Conservation (phyloP, 2,113 vertebrate genomes). For the Lepus americanus region DNA sequence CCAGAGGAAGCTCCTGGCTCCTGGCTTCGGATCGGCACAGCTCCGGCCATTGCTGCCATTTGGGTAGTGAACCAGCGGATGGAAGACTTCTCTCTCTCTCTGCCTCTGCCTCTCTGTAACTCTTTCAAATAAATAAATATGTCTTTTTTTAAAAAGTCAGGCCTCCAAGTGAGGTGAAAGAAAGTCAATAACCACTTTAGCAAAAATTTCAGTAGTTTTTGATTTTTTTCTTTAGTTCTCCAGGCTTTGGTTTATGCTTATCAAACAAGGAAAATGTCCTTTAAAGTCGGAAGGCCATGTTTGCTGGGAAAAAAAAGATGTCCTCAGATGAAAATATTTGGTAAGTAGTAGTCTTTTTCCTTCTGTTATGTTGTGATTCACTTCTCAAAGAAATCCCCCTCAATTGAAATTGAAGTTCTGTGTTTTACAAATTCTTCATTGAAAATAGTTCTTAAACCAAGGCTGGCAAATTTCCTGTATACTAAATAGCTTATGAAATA, state of each 20-base stretch:
- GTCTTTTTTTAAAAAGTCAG: too few species aligned
- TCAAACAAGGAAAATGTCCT: background rate
- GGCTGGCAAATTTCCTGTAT: constrained; percentile 39
- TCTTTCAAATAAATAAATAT: too few species aligned
- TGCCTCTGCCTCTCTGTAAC: too few species aligned
- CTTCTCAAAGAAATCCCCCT: constrained; percentile 1
- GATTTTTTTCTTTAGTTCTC: background rate
- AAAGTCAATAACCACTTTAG: background rate
- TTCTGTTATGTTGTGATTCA: background rate
- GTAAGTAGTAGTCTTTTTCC: constrained; percentile 1
- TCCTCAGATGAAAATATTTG: background rate
- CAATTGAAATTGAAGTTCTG: background rate
- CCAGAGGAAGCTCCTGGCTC: too few species aligned
- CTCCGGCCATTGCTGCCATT: too few species aligned
- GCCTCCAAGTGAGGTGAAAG: background rate
- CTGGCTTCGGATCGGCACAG: too few species aligned
- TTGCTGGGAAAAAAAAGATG: background rate
- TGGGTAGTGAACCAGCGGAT: too few species aligned
- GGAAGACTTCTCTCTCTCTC: too few species aligned
- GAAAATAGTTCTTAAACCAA: constrained; percentile 28
- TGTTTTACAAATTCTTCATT: constrained; percentile 26
- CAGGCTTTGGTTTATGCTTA: background rate
- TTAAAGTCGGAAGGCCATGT: background rate
- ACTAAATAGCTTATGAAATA: constrained; percentile 15
- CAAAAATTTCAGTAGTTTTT: constrained; percentile 43